Evolutionary conservation across 2,888 invertebrate species (phyloP).

Genomic region (Colletes collaris): DNA sequence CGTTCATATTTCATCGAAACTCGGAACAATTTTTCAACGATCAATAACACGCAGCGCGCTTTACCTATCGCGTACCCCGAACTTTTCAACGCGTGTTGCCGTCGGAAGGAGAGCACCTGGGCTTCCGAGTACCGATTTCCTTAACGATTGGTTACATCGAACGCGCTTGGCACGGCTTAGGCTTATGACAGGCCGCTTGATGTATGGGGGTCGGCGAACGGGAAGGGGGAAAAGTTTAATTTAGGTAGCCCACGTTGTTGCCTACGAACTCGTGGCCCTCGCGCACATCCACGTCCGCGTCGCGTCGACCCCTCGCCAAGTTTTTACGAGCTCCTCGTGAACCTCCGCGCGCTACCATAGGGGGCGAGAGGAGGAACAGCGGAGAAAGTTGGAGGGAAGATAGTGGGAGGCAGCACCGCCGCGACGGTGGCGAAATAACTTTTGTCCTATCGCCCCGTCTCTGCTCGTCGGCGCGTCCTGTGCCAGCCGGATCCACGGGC

Average conservation of each 20-base stretch:
- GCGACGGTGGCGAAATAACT: conserved; percentile 53
- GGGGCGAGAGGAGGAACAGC: neutral
- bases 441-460: conserved; percentile 38
- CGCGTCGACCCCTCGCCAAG: conserved; percentile 36
- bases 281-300: conserved; percentile 44
- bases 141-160: conserved; percentile 65
- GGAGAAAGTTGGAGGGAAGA: neutral
- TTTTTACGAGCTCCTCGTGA: conserved; percentile 60
- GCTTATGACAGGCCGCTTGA: conserved; percentile 71
- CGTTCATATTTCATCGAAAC: conserved; percentile 19
- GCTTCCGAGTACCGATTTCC: conserved; percentile 54
- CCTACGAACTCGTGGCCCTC: conserved; percentile 50
- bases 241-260: conserved; percentile 67
- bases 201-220: conserved; percentile 58
- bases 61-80: conserved; percentile 27
- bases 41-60: conserved; percentile 38
- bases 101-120: conserved; percentile 59
- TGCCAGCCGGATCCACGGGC: conserved; percentile 25
- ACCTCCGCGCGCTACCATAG: conserved; percentile 26
- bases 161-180: conserved; percentile 61
- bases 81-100: conserved; percentile 18
- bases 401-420: conserved; percentile 1
- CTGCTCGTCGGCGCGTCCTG: conserved; percentile 7
- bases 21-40: conserved; percentile 41
- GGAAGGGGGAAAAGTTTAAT: conserved; percentile 72